Evolutionary conservation across 2,797 vertebrate genomes (phyloP).

Genomic region (Syngnathus rostellatus): DNA sequence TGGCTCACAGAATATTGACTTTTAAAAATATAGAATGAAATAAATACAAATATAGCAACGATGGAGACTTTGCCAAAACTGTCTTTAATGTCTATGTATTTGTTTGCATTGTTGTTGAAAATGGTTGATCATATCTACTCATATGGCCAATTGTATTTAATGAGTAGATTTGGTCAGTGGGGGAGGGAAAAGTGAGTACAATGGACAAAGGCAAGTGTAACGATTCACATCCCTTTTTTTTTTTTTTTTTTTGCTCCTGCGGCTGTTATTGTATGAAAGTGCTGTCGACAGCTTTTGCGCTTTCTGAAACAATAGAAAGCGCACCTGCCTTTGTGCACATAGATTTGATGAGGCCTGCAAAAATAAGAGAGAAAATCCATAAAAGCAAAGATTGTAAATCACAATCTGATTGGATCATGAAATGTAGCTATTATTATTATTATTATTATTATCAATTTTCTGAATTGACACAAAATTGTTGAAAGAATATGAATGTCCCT

Average conservation of each 20-base stretch:
- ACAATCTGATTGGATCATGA: background rate
- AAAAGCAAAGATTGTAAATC: slow-evolving; percentile 10
- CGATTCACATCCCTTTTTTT: slow-evolving; percentile 58
- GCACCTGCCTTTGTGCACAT: slow-evolving; percentile 39
- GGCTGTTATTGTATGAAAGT: slow-evolving; percentile 70
- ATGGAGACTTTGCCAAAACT: too few species aligned
- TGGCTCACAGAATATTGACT: background rate
- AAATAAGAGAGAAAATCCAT: slow-evolving; percentile 14
- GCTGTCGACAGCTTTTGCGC: slow-evolving; percentile 66
- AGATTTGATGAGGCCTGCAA: slow-evolving; percentile 33
- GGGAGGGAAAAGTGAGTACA: slow-evolving; percentile 57
- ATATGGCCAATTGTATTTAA: background rate
- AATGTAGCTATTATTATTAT: background rate
- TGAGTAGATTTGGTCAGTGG: slow-evolving; percentile 40
- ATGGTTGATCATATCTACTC: background rate
- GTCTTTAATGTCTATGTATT: too few species aligned
- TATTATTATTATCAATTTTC: background rate
- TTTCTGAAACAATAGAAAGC: slow-evolving; percentile 52
- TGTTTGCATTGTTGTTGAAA: too few species aligned
- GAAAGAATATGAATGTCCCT: background rate
- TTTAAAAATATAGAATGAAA: background rate
- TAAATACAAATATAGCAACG: too few species aligned
- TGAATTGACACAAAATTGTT: background rate
- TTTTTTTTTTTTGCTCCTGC: slow-evolving; percentile 42
- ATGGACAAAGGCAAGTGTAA: slow-evolving; percentile 63